These are phyloP conservation scores for Chaetura pelagica DNA, from an alignment of 2,113 vertebrate genomes.

Conservation along the genomic window DNA sequence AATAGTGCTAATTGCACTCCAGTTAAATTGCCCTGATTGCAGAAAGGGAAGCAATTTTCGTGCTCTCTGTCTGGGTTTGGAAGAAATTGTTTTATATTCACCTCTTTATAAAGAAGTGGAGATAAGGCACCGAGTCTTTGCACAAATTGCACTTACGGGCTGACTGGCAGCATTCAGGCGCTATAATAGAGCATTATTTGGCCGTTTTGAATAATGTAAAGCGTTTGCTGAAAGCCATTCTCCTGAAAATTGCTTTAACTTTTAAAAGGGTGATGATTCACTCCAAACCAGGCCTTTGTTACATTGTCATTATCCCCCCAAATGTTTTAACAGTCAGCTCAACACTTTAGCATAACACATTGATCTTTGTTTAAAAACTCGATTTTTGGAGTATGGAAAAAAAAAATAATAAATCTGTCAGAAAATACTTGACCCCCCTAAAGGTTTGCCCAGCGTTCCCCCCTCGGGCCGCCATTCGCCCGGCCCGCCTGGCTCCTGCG, in stretches of 20 bases:
- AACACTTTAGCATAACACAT: conserved; percentile 86
- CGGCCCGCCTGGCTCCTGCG: neutral
- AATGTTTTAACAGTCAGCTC: conserved; percentile 93
- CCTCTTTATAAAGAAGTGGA: conserved; percentile 94
- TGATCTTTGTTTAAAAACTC: conserved; percentile 87
- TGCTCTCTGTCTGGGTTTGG: conserved; percentile 90
- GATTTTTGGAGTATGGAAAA: conserved; percentile 73
- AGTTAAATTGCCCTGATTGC: conserved; percentile 98
- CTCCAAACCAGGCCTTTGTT: conserved; percentile 92
- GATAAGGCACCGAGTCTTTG: conserved; percentile 91
- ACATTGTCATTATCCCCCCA: conserved; percentile 91
- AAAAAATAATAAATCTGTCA: conserved; percentile 78
- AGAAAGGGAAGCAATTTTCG: conserved; percentile 96
- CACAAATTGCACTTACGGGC: conserved; percentile 96
- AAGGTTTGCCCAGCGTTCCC: conserved; percentile 30
- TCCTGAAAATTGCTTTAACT: conserved; percentile 99
- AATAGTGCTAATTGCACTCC: conserved; percentile 97
- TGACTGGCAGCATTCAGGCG: conserved; percentile 97
- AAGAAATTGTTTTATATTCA: conserved; percentile 99
- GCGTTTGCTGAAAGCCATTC: conserved; percentile 93
- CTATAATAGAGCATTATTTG: conserved; percentile 99
- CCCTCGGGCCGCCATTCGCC: neutral
- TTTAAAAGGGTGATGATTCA: conserved; percentile 97
- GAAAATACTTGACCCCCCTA: conserved; percentile 70
- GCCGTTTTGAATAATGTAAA: conserved; percentile 98